Conservation (phyloP, 2,797 vertebrate genomes). For the Channallabes apus region DNA sequence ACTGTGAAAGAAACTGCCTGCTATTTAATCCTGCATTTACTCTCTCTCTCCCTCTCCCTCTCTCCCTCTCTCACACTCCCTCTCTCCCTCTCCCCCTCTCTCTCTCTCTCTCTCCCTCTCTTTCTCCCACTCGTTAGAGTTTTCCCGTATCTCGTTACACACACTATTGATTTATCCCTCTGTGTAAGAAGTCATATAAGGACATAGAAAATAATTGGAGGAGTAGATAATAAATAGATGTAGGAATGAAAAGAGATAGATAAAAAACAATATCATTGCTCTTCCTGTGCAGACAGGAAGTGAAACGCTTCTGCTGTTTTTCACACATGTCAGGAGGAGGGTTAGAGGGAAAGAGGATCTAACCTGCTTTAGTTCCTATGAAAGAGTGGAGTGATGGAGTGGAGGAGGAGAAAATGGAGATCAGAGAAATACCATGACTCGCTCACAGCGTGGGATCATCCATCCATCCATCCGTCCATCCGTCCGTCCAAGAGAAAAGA, state of each 20-base stretch:
- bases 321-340: background rate
- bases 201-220: background rate
- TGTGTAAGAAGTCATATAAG: background rate
- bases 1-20: background rate
- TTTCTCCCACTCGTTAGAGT: background rate
- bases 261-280: background rate
- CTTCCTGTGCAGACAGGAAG: conserved; percentile 3
- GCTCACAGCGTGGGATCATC: background rate
- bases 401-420: background rate
- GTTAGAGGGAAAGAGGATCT: background rate
- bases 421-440: background rate
- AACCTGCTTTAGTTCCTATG: background rate
- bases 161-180: background rate
- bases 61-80: background rate
- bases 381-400: background rate
- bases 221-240: background rate
- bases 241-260: background rate
- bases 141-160: conserved; percentile 17
- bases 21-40: background rate
- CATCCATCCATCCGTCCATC: background rate
- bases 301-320: background rate
- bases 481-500: background rate
- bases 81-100: background rate
- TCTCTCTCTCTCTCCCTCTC: background rate
- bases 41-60: background rate